phyloP scores from a whole-genome alignment of 2,113 vertebrate species.

The Craseonycteris thonglongyai region DNA sequence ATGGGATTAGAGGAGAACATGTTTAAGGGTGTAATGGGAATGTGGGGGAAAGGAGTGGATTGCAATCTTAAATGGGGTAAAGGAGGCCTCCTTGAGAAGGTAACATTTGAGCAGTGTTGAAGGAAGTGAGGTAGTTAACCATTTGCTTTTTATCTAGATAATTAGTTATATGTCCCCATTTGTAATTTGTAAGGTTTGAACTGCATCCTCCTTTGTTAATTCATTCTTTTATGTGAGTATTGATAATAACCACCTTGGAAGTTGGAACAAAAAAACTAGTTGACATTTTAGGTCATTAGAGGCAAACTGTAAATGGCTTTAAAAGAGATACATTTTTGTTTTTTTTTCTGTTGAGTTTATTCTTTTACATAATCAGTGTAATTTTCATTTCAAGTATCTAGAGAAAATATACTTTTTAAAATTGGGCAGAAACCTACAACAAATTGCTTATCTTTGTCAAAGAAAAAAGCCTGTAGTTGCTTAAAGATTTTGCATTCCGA shows the following conservation, averaged over 20 bases:
- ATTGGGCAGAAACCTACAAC: neutral
- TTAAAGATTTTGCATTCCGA: slow-evolving; percentile 14
- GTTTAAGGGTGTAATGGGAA: neutral
- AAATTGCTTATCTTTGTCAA: neutral
- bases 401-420: neutral
- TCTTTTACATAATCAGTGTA: neutral
- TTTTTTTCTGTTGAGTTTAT: neutral
- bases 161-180: neutral
- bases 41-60: neutral
- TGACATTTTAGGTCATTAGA: neutral
- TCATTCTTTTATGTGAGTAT: neutral
- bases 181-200: slow-evolving; percentile 10
- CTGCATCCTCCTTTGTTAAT: neutral
- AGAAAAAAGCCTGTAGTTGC: neutral
- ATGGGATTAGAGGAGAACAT: neutral
- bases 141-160: neutral
- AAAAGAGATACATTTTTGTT: neutral
- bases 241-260: neutral
- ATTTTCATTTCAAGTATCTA: slow-evolving; percentile 16
- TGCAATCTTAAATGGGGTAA: neutral
- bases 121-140: neutral
- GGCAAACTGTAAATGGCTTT: neutral
- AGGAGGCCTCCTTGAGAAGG: neutral
- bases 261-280: neutral
- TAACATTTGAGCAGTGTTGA: neutral